Base-by-base conservation (phyloP, 2,797 vertebrate genomes). In the Arrhamphus sclerolepis region DNA sequence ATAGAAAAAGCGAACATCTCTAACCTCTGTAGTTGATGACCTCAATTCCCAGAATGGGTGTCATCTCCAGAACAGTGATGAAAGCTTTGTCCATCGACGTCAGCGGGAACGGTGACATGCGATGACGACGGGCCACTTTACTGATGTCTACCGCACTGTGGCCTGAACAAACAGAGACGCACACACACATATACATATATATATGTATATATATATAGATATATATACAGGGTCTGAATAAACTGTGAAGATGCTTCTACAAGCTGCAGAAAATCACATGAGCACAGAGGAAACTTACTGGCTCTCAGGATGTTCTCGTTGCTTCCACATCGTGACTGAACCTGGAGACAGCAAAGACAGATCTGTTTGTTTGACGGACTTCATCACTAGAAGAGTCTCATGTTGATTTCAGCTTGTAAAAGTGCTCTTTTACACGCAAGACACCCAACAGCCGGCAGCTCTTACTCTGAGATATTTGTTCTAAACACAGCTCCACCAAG, bases 61-160 rank as follows among this genome's bases (percentile, higher is more conserved):
- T 98, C 97, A 98, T 99, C 90, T 98, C 97, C 77, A 98, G 90
- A 71, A 99, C 97, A 75, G 97, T 99, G 90, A 98, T 98, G 91
- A 99, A 99, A 89, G 97, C 97, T 92, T 99, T 99, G 93, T 99
- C 97, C 97, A 99, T 98, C 69, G 97, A 98, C 20, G 97, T 99
- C 89, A 99, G 80, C 57, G 97, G 97, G 88, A 98, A 99, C 5
- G 97, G 97, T 75, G 97, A 98, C 96, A 98, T 98, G 75, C 97
- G 97, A 74, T 98, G 97, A 80, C 97, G 96, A 81, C 96, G 94
- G 29, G 97, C 97, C 91, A 98, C 96, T 90, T 98, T 99, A 66
- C 96, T 98, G 87, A 99, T 98, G 90, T 99, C 97, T 55, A 99
- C 97, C 14, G 97, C 97, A 85, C 97, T 99, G 93, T 99, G 97